Base-by-base conservation (phyloP, 2,113 vertebrate genomes). In the Triplophysa rosa region DNA sequence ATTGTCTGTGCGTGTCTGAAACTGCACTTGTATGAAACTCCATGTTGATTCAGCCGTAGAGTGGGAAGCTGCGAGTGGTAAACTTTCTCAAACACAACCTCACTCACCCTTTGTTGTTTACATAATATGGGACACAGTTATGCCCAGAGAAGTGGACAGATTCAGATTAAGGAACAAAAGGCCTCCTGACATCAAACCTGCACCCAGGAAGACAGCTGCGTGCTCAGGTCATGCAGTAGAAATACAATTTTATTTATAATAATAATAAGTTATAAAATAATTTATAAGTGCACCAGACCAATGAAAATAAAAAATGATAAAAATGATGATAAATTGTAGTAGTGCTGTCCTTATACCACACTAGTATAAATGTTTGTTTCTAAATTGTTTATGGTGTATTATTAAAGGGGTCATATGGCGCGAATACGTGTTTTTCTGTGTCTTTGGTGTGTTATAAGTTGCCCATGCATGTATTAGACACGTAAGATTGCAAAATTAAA, bases 161-260 rank as follows among this genome's bases (percentile, higher is more conserved):
- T 78, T 83, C 77, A 73, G 16, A 80, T 40, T 45, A 26, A 63
- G 45, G 82, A 90, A 92, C 90, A 92, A 90, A 91, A 88, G 84
- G 75, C 61, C 82, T 85, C 88, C 90, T 91, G 89, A 91, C 21
- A 75, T 77, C 11, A 67, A 63, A 33, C 83, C 84, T 80, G 78
- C 78, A 64, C 69, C 37, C 70, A 73, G 49, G 54, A 58, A 11
- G 70, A 81, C 85, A 87, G 86, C 87, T 89, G 88, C 86, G 82
- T 82, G 68, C 21, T 66, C 26, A 76, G 84, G 83, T 87, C 86
- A 89, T 88, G 87, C 86, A 24, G 79, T 56, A 13, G 49, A 54
- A 54, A 56, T 61, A 12, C 17, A 62, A 62, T 8, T 59, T 0
- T 47, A 63, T 47, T 63, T 19, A 59, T 40, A 59, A 26, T 56